These are phyloP conservation scores for Seriola quinqueradiata DNA, from an alignment of 2,113 vertebrate genomes.

Conservation along the genomic window DNA sequence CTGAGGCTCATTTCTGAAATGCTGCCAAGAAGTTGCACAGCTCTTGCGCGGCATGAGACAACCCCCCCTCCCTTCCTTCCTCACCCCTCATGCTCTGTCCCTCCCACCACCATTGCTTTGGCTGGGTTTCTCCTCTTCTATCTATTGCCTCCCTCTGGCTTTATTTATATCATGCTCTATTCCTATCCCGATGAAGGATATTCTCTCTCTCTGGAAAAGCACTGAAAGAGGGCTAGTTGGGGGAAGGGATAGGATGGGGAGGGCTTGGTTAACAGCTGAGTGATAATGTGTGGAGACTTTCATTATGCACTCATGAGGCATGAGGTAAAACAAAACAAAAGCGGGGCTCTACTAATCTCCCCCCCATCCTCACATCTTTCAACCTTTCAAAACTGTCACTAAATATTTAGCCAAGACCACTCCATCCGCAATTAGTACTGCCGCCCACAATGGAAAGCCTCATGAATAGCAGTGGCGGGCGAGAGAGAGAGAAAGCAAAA, in stretches of 20 bases:
- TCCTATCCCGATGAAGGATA: slow-evolving; percentile 78
- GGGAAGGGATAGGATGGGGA: slow-evolving; percentile 62
- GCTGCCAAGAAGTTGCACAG: slow-evolving; percentile 88
- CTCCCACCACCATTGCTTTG: slow-evolving; percentile 81
- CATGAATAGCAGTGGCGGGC: slow-evolving; percentile 79
- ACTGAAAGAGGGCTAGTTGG: slow-evolving; percentile 51
- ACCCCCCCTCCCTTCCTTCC: slow-evolving; percentile 72
- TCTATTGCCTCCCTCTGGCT: slow-evolving; percentile 80
- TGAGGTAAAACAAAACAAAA: slow-evolving; percentile 68
- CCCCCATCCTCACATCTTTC: slow-evolving; percentile 81
- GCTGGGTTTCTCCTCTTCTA: slow-evolving; percentile 81
- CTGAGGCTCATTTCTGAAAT: slow-evolving; percentile 88
- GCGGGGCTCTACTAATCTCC: slow-evolving; percentile 62
- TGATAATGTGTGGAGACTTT: slow-evolving; percentile 62
- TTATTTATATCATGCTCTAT: slow-evolving; percentile 82
- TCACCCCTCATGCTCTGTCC: slow-evolving; percentile 68
- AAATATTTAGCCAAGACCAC: slow-evolving; percentile 84
- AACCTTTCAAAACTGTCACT: slow-evolving; percentile 82
- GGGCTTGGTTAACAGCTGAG: slow-evolving; percentile 57
- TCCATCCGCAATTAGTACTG: slow-evolving; percentile 84
- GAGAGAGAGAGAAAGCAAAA: slow-evolving; percentile 31
- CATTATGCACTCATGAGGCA: slow-evolving; percentile 61
- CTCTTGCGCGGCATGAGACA: slow-evolving; percentile 83
- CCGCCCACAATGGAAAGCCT: slow-evolving; percentile 73
- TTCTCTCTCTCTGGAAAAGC: slow-evolving; percentile 69